phyloP scores from a whole-genome alignment of 2,113 vertebrate genomes.

The Tragulus kanchil region DNA sequence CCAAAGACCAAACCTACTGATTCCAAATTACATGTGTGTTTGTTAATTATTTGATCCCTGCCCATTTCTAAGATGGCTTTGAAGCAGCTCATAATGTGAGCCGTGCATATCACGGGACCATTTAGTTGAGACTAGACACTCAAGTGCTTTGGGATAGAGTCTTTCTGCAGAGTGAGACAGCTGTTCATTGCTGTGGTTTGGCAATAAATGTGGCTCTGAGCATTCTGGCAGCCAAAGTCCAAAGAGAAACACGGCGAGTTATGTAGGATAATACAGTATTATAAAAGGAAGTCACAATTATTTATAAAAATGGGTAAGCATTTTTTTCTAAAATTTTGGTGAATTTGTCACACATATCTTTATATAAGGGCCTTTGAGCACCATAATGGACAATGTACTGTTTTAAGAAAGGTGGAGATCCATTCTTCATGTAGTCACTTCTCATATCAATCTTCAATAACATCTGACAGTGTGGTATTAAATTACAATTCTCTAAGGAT shows the following conservation, averaged over 20 bases:
- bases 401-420: neutral
- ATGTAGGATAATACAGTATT: neutral
- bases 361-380: neutral
- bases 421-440: neutral
- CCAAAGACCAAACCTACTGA: neutral
- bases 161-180: constrained; percentile 68
- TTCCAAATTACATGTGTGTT: constrained; percentile 26
- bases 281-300: constrained; percentile 1
- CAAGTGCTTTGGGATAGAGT: constrained; percentile 15
- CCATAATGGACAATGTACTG: neutral
- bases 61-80: constrained; percentile 66
- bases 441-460: neutral
- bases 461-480: neutral
- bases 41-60: constrained; percentile 66
- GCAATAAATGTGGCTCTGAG: constrained; percentile 42
- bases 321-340: constrained; percentile 44
- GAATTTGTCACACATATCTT: constrained; percentile 3
- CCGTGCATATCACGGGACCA: constrained; percentile 32
- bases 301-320: constrained; percentile 17
- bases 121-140: constrained; percentile 66
- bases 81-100: constrained; percentile 52
- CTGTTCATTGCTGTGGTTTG: constrained; percentile 66
- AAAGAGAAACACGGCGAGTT: constrained; percentile 51
- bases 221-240: constrained; percentile 59
- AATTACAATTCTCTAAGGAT: neutral